Evolutionary conservation across 1,140 invertebrate species (phyloP), one percentile per base, ranked within the genome.

Genomic region (Pogonus chalceus): DNA sequence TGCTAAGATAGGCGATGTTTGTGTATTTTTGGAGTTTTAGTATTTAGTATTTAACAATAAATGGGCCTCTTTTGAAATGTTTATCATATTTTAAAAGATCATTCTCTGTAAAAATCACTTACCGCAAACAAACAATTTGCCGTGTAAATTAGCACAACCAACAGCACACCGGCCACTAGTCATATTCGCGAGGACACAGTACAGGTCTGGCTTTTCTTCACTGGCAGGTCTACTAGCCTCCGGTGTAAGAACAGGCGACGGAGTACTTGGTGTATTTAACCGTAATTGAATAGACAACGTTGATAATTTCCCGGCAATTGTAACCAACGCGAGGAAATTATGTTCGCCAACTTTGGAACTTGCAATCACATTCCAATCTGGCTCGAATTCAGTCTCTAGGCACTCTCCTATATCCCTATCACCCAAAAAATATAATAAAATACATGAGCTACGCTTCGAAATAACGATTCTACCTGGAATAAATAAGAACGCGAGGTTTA

Each of bases 51-150:
- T 31, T 31, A 9, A 4, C 7, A 43, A 43, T 9, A 43, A 43
- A 43, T 18, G n/a, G n/a, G n/a, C n/a, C n/a, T n/a, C n/a, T n/a
- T 47, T 47, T 20, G 18, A 47, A 18, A 10, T 12, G 9, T 47
- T 20, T 7, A n/a, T 12, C 18, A 10, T 7, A 23, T 10, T 50
- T 50, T 2, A 49, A 31, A 21, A 16, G 2, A 53, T 54, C n/a
- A n/a, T n/a, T n/a, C n/a, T n/a, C n/a, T n/a, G 54, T 37, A 37
- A 23, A n/a, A 49, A 35, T 53, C 16, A 70, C 77, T 70, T 65
- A 84, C 85, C 86, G 68, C 85, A 87, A 20, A 88, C 84, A 55
- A 90, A 69, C 1, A 91, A 68, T 47, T 77, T 78, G 21, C 80
- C 80, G 54, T 84, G 75, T 14, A 86, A 65, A 58, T 83, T 81